phyloP scores from a whole-genome alignment of 2,888 invertebrate species.

The Pammene fasciana region DNA sequence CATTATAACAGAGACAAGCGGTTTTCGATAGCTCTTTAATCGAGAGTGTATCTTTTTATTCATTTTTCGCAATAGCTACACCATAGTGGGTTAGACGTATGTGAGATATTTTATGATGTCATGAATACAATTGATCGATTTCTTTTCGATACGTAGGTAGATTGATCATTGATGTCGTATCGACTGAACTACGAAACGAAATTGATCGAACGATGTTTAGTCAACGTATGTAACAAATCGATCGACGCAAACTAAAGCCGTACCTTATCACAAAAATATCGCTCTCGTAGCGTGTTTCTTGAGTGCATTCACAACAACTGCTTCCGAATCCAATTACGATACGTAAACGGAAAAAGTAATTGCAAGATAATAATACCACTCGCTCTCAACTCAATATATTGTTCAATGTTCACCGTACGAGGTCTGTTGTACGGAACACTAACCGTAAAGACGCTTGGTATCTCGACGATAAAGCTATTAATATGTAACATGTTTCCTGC shows the following conservation, averaged over 20 bases:
- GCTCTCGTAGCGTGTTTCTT: not conserved
- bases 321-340: not conserved
- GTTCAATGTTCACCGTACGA: not conserved
- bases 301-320: not conserved
- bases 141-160: not conserved
- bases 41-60: not conserved
- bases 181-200: not conserved
- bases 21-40: not conserved
- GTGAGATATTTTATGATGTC: not conserved
- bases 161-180: not conserved
- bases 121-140: not conserved
- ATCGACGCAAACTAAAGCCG: not conserved
- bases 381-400: not conserved
- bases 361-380: not conserved
- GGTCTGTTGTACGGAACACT: not conserved
- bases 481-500: constrained; percentile 36
- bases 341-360: not conserved
- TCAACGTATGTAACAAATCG: not conserved
- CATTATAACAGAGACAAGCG: constrained; percentile 2
- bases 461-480: constrained; percentile 30
- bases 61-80: not conserved
- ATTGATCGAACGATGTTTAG: not conserved
- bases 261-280: not conserved
- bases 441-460: constrained; percentile 24
- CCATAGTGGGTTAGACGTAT: not conserved